Evolutionary conservation across 2,888 invertebrate species (phyloP), one percentile per base, ranked within the genome.

Genomic region (Eilema caniola): DNA sequence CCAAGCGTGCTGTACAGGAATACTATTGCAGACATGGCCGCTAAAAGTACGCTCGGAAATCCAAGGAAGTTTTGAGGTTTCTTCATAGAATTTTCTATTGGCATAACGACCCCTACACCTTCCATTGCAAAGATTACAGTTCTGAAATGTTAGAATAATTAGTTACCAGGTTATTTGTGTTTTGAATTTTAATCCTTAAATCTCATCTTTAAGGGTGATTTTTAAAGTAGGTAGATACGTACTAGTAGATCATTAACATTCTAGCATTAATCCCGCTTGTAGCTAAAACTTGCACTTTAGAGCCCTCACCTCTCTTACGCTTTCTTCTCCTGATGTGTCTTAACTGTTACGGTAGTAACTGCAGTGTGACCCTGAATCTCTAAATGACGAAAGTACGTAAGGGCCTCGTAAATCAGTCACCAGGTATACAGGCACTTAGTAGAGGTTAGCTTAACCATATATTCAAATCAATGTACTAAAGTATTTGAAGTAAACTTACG

Each of bases 41-140:
- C 96, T 73, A 98, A 97, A 1, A 99, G 95, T 0, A 99, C 98
- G 41, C 99, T 98, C 0, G 97, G 97, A 77, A 96, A 97, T 11
- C 97, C 97, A 62, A 99, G 96, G 83, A 98, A 98, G 72, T 98
- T 96, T 71, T 97, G 95, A 0, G 98, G 98, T 69, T 97, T 97
- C 81, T 96, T 96, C 99, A 99, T 99, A 1, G 97, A 97, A 88
- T 99, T 99, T 90, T 99, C 99, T 24, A 99, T 96, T 0, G 99
- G 99, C 96, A 99, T 97, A 2, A 99, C 98, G 62, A 97, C 97
- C 59, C 98, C 98, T 75, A 99, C 98, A 60, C 98, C 99, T 95
- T 99, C 99, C 97, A 99, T 99, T 53, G 99, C 98, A 89, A 99
- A 99, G 81, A 99, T 97, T 0, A 99, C 99, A 0, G 99, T 99